Percentiles rank a stretch among this genome's conserved stretches.
Evolutionary conservation across 2,797 vertebrate genomes (phyloP).

Genomic region (Chelon labrosus): DNA sequence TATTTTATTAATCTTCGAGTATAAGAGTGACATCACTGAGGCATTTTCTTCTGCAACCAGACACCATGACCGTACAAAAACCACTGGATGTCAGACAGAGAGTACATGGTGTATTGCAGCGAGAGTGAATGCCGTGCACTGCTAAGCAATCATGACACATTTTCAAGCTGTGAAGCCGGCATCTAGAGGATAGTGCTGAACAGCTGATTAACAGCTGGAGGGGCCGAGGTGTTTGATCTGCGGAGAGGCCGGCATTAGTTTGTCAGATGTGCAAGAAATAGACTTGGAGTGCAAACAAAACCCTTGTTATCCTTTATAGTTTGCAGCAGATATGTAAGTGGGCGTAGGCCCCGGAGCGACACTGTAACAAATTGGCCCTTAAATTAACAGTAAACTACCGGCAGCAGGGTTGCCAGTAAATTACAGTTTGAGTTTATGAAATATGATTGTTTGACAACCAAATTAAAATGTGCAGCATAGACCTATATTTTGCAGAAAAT

Average conservation of each 20-base stretch:
- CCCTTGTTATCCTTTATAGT: constrained; percentile 27
- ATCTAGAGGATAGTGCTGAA: neutral
- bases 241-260: constrained; percentile 20
- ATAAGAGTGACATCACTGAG: neutral
- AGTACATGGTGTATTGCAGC: neutral
- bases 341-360: constrained; percentile 18
- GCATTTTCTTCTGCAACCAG: neutral
- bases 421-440: too few species aligned
- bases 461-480: too few species aligned
- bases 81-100: neutral
- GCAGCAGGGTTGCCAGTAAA: too few species aligned
- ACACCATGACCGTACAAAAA: neutral
- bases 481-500: too few species aligned
- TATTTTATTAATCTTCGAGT: neutral
- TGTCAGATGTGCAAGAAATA: constrained; percentile 32
- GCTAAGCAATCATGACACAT: neutral
- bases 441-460: too few species aligned
- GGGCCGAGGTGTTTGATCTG: constrained; percentile 38
- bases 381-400: too few species aligned
- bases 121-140: neutral
- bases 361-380: too few species aligned
- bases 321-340: constrained; percentile 41
- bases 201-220: constrained; percentile 24
- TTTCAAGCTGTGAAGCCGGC: neutral
- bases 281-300: constrained; percentile 42